Percentiles rank a stretch among this genome's conserved stretches.
phyloP scores from a whole-genome alignment of 1,140 invertebrate species.

The Lepidurus apus region DNA sequence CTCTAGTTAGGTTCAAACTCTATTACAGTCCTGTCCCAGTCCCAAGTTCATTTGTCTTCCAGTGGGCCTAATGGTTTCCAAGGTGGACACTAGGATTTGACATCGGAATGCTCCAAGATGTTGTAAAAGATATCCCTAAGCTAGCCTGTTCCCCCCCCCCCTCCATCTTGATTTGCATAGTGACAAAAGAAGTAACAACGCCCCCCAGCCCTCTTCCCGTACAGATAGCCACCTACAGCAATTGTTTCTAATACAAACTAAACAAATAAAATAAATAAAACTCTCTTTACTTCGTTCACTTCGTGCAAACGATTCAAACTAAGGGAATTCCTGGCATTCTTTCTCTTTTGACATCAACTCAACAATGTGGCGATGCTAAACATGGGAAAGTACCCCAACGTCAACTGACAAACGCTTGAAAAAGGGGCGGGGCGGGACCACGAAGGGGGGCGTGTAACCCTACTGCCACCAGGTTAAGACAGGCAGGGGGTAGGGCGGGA shows the following conservation, averaged over 20 bases:
- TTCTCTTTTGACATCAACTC: too few species aligned
- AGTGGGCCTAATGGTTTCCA: slow-evolving; percentile 14
- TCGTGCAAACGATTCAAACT: neutral
- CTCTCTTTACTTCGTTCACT: too few species aligned
- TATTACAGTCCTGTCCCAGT: slow-evolving; percentile 8
- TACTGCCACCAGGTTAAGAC: slow-evolving; percentile 6
- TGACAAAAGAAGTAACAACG: neutral
- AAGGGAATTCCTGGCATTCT: too few species aligned
- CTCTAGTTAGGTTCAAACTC: slow-evolving; percentile 7
- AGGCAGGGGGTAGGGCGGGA: neutral
- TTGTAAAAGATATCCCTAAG: slow-evolving; percentile 14
- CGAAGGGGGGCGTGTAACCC: neutral
- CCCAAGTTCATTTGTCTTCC: slow-evolving; percentile 18
- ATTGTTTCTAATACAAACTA: slow-evolving; percentile 15
- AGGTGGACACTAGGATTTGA: slow-evolving; percentile 18
- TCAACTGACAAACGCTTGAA: neutral
- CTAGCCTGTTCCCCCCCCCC: neutral
- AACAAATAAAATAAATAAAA: too few species aligned
- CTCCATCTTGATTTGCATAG: slow-evolving; percentile 13
- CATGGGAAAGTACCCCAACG: neutral
- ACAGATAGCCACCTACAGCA: neutral
- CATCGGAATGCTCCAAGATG: slow-evolving; percentile 18
- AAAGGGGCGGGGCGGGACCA: neutral
- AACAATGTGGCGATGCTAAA: neutral
- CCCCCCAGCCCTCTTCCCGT: neutral